Base-by-base conservation (phyloP, 2,888 invertebrate genomes). In the Halictus ligatus region DNA sequence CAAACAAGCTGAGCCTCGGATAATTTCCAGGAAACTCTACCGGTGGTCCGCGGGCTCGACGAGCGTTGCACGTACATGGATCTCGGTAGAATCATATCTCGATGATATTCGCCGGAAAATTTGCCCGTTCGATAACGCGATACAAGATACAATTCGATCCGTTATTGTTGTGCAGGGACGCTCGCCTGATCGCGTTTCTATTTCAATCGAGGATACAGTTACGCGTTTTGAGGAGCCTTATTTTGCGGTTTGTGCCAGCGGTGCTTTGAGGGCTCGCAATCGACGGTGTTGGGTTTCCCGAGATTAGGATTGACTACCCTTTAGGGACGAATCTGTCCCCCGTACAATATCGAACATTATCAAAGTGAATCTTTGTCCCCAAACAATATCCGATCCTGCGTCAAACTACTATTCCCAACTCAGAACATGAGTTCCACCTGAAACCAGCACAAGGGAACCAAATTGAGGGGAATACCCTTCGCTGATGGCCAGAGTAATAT, bases 121-220 rank as follows among this genome's bases (percentile, higher is more conserved):
- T 83, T 83, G 83, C 78, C 75, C 75, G 83, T 83, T 72, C 78
- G 50, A 83, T 84, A 75, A 84, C 73, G 58, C n/a, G 29, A n/a
- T n/a, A 18, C 50, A 43, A 21, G 7, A n/a, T n/a, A n/a, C 43
- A 29, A 74, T 82, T 35, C 40, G 67, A 84, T 67, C 71, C 15
- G 2, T 15, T 21, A 12, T 25, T 15, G 72, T 58, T 54, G 4
- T 8, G 21, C 54, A 10, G 21, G 21, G 54, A 0, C 10, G 54
- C 21, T 54, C 40, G 35, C 67, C 29, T 48, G 3, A 3, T 50
- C 60, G 46, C n/a, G n/a, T 54, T 76, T 64, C 50, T n/a, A 2
- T 64, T 69, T 69, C 69, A 21, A 67, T 67, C 35, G 35, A 21
- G 18, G 67, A 67, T 35, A 35, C 67, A 67, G 18, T 67, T 35